Evolutionary conservation across 2,797 vertebrate species (phyloP).

Genomic region (Ptychobarbus kaznakovi): DNA sequence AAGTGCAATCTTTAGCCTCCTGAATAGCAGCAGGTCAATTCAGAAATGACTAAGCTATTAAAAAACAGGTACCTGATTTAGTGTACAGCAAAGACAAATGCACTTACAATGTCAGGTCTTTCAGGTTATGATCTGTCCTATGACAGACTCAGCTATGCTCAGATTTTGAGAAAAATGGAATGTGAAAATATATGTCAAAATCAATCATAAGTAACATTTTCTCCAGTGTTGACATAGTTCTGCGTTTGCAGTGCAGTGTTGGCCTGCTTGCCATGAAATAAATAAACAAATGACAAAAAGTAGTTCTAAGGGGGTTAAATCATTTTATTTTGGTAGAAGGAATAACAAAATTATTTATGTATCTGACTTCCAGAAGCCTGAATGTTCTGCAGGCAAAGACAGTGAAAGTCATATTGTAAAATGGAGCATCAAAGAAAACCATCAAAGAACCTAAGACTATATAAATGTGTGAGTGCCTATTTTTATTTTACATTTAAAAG

Average conservation of each 20-base stretch:
- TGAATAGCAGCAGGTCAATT: background rate
- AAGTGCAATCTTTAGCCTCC: background rate
- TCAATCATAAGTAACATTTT: background rate
- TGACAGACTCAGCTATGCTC: background rate
- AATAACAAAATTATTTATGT: background rate
- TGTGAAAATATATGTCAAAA: background rate
- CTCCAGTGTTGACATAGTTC: background rate
- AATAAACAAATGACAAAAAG: background rate
- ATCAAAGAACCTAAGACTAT: background rate
- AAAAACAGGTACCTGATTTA: background rate
- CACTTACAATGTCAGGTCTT: background rate
- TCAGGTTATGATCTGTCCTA: background rate
- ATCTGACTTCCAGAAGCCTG: background rate
- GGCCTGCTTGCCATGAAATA: background rate
- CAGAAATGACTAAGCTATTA: background rate
- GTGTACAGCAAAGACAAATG: background rate
- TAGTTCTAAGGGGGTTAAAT: background rate
- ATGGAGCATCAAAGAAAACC: background rate
- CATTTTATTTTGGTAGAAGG: background rate
- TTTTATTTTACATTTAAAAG: slow-evolving; percentile 5
- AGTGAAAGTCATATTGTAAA: slow-evolving; percentile 1
- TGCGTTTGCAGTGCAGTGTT: background rate
- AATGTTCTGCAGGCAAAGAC: background rate
- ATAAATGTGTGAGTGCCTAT: background rate
- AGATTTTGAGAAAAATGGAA: background rate